Conservation (phyloP, 1,140 invertebrate genomes). For the Dendrolimus kikuchii region DNA sequence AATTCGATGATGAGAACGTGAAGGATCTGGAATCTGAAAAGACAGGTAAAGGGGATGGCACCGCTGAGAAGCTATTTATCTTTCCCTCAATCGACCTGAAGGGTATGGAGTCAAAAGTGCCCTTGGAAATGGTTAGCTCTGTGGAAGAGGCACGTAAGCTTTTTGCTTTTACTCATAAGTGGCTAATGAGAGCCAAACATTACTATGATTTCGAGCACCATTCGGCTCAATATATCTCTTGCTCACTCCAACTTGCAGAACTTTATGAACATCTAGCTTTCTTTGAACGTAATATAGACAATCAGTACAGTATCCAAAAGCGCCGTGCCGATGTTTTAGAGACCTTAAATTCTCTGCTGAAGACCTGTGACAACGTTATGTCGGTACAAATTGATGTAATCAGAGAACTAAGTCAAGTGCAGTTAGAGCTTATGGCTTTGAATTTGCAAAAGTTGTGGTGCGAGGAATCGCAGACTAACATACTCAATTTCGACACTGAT, state of each 20-base stretch:
- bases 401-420: constrained; percentile 66
- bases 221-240: constrained; percentile 79
- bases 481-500: constrained; percentile 45
- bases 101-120: constrained; percentile 44
- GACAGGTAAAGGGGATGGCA: constrained; percentile 36
- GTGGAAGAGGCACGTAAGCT: constrained; percentile 73
- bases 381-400: constrained; percentile 61
- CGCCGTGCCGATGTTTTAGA: constrained; percentile 78
- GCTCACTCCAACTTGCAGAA: constrained; percentile 79
- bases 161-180: constrained; percentile 78
- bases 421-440: constrained; percentile 73
- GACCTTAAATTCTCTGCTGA: constrained; percentile 65
- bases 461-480: constrained; percentile 55
- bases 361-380: constrained; percentile 54
- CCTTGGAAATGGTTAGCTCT: constrained; percentile 29
- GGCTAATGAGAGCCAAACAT: constrained; percentile 76
- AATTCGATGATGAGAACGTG: constrained; percentile 34
- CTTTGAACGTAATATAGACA: constrained; percentile 79
- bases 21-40: constrained; percentile 43
- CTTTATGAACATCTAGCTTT: constrained; percentile 79
- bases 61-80: constrained; percentile 32
- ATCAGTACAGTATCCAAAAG: constrained; percentile 81
- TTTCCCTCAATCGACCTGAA: constrained; percentile 50
- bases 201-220: constrained; percentile 80
- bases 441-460: constrained; percentile 70